Evolutionary conservation across 2,888 invertebrate genomes (phyloP).

Genomic region (Laspeyria flexula): DNA sequence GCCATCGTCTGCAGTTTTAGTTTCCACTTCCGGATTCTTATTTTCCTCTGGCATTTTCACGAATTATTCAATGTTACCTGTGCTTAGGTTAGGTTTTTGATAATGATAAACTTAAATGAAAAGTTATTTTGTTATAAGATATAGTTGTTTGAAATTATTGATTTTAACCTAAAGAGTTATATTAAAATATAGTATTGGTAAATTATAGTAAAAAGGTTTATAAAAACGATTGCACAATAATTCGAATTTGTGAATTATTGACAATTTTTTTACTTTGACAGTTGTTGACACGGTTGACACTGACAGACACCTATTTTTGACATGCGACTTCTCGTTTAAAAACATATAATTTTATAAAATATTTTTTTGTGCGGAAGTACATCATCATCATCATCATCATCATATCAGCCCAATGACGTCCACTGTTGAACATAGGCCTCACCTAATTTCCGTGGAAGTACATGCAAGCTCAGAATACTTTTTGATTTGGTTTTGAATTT

Average conservation of each 20-base stretch:
- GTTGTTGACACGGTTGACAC: no score
- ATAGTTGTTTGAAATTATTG: not conserved
- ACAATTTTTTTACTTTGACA: not conserved
- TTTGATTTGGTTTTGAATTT: no score
- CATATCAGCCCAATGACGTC: no score
- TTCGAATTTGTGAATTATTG: not conserved
- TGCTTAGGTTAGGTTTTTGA: constrained; percentile 25
- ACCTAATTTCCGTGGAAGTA: no score
- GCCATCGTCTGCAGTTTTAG: constrained; percentile 26
- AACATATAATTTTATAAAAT: no score
- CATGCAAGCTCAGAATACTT: no score
- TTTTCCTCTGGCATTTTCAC: constrained; percentile 51
- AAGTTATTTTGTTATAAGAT: not conserved
- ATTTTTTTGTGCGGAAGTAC: no score
- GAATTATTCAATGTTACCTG: constrained; percentile 1
- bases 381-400: no score
- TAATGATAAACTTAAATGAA: constrained; percentile 17
- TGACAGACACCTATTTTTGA: no score
- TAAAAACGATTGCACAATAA: not conserved
- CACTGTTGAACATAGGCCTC: no score
- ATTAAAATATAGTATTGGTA: no score
- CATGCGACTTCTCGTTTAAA: not conserved
- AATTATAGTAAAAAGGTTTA: not conserved
- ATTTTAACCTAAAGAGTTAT: not conserved
- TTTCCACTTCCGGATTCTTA: constrained; percentile 20